Conservation (phyloP, 92 coral and sea anemone genomes). For the Chrysogorgia sp. region DNA sequence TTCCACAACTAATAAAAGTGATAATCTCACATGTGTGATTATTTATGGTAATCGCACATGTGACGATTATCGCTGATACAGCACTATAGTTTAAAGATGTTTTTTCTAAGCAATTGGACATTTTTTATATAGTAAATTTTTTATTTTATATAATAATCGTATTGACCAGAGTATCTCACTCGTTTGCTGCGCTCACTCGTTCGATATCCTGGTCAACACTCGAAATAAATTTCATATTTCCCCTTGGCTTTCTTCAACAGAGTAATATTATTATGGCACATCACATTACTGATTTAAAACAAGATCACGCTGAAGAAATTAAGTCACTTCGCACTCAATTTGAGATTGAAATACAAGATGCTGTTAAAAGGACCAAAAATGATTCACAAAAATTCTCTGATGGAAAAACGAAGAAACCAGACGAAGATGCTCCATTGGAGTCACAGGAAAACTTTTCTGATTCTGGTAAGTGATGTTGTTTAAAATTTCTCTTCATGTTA, state of each 20-base stretch:
- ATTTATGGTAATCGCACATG: too few species aligned
- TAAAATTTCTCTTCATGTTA: not conserved
- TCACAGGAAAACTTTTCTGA: not conserved
- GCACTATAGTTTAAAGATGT: too few species aligned
- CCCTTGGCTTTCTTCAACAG: not conserved
- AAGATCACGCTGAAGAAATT: slow-evolving; percentile 26
- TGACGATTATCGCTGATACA: too few species aligned
- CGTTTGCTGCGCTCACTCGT: too few species aligned
- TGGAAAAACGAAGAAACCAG: not conserved
- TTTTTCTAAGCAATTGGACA: too few species aligned
- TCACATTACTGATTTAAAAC: slow-evolving; percentile 25
- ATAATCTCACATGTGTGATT: too few species aligned
- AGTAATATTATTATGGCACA: not conserved
- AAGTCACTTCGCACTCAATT: slow-evolving; percentile 35
- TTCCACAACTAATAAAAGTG: too few species aligned
- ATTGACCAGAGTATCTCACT: too few species aligned
- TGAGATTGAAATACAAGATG: slow-evolving; percentile 28
- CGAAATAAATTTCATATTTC: not conserved
- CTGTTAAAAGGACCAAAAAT: slow-evolving; percentile 13
- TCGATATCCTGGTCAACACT: not conserved
- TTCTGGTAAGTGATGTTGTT: not conserved
- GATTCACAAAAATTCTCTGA: not conserved
- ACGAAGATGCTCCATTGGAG: not conserved
- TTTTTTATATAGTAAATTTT: too few species aligned
- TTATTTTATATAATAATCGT: too few species aligned